Evolutionary conservation across 2,113 vertebrate genomes (phyloP), one percentile per base, ranked within the genome.

Genomic region (Sporophila hypoxantha): DNA sequence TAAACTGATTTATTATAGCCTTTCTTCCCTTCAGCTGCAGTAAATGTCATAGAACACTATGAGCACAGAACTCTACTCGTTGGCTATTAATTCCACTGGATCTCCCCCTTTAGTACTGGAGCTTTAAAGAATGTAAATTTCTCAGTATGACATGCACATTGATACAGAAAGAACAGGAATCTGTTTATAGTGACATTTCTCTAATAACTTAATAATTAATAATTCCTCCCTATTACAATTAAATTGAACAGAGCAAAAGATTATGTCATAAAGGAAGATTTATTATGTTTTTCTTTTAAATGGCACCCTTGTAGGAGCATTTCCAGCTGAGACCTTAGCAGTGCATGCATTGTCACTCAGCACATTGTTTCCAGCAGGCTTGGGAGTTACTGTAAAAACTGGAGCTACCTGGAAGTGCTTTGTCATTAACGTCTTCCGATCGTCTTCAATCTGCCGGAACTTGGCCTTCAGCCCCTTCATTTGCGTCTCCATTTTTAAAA

Each of bases 401-500:
- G 92, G 77, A 94, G 96, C 78, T 97, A 99, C 99, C 95, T 99
- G 99, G 89, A 99, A 99, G 94, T 99, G 99, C 93, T 98, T 98
- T 83, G 98, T 98, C 96, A 99, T 98, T 94, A 98, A 94, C 4
- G 98, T 98, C 97, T 99, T 99, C 88, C 98, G 98, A 94, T 99
- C 98, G 69, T 99, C 99, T 96, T 99, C 99, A 70, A 99, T 98
- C 90, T 99, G 99, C 92, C 98, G 97, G 96, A 99, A 99, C 95
- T 99, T 99, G 91, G 97, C 98, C 95, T 98, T 98, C 85, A 99
- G 96, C 87, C 98, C 98, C 90, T 99, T 99, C 98, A 99, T 99
- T 92, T 99, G 99, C 19, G 97, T 99, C 96, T 99, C 99, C 99
- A 99, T 99, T 97, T 99, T 99, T 94, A 99, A 98, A 94, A 99